Conservation (phyloP, 2,888 invertebrate species). For the Sarcophaga carnaria region DNA sequence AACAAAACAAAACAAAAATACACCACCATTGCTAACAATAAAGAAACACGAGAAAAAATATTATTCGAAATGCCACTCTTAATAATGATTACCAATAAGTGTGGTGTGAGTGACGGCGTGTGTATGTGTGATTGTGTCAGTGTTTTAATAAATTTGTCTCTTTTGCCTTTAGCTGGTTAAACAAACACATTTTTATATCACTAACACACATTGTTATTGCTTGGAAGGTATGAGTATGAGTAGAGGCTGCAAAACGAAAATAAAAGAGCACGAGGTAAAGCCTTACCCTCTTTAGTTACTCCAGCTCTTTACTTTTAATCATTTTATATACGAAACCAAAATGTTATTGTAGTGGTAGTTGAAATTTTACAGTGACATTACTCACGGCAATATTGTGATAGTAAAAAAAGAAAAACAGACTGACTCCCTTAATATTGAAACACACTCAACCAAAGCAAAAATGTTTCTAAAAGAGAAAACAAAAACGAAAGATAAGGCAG, state of each 20-base stretch:
- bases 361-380: constrained; percentile 60
- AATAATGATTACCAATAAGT: too few species aligned
- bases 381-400: constrained; percentile 9
- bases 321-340: neutral
- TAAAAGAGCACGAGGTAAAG: neutral
- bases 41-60: neutral
- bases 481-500: neutral
- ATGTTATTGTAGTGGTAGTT: constrained; percentile 13
- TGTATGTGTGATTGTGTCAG: constrained; percentile 48
- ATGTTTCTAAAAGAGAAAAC: neutral
- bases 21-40: constrained; percentile 43
- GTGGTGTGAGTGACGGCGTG: neutral
- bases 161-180: constrained; percentile 60
- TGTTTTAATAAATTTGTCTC: constrained; percentile 62
- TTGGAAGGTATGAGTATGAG: constrained; percentile 43
- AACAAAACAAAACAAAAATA: constrained; percentile 23
- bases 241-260: neutral
- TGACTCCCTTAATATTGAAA: neutral
- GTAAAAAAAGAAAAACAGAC: neutral
- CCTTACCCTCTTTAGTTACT: constrained; percentile 21
- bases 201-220: neutral
- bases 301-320: neutral
- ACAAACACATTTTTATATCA: constrained; percentile 2
- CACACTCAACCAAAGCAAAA: neutral
- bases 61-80: too few species aligned